phyloP scores from a whole-genome alignment of 2,888 invertebrate species.

The Orchesella flavescens region DNA sequence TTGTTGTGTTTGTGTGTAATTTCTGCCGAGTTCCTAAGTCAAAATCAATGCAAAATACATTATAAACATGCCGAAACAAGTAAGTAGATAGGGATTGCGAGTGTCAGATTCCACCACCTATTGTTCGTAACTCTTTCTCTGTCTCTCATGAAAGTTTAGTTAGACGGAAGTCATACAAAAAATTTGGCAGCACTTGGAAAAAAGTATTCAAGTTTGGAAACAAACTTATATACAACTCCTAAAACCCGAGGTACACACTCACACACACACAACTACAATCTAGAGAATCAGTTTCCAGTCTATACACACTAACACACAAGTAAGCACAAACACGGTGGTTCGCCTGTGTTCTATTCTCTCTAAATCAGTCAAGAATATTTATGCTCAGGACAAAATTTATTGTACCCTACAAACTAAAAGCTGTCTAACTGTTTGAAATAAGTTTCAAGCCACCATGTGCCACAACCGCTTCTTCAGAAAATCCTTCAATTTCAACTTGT shows the following conservation, averaged over 20 bases:
- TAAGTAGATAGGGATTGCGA: neutral
- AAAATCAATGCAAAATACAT: constrained; percentile 54
- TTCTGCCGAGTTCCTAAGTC: constrained; percentile 28
- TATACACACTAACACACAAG: neutral
- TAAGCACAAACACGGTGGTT: too few species aligned
- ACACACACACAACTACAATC: neutral
- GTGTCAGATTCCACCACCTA: neutral
- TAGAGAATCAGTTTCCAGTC: neutral
- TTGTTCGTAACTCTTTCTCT: too few species aligned
- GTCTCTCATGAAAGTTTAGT: constrained; percentile 19
- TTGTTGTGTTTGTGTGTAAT: neutral
- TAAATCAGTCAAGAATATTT: constrained; percentile 60
- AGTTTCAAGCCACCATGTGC: constrained; percentile 40
- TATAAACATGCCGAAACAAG: constrained; percentile 14
- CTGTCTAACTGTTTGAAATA: constrained; percentile 53
- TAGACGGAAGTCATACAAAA: constrained; percentile 25
- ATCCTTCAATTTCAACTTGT: constrained; percentile 69
- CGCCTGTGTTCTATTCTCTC: neutral
- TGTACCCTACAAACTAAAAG: constrained; percentile 46
- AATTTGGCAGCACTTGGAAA: constrained; percentile 32
- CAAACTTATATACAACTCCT: neutral
- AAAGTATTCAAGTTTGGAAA: constrained; percentile 39
- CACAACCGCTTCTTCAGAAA: constrained; percentile 48
- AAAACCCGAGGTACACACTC: too few species aligned
- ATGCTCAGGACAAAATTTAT: constrained; percentile 56